Base-by-base conservation (phyloP, 2,113 vertebrate genomes). In the Psilopsiagon aymara region DNA sequence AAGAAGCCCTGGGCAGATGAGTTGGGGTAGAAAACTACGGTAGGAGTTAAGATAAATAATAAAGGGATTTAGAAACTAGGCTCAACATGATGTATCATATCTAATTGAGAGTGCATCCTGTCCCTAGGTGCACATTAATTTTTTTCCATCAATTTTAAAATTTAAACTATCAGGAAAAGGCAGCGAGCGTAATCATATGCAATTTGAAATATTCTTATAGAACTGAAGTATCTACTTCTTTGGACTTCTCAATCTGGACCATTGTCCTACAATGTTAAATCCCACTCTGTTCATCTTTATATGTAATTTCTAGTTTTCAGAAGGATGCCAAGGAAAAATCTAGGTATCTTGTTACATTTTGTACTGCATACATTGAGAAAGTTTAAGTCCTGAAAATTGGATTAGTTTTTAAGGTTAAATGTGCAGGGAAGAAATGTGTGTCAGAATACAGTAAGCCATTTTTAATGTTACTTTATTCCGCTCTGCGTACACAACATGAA, bases 241-340 rank as follows among this genome's bases (percentile, higher is more conserved):
- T 60, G 15, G 60, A 33, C 63, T 29, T 39, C 39, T 39, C 39
- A 24, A 71, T 63, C 11, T 62, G 81, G 16, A 24, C 21, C 28
- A 5, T 74, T 6, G 16, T 57, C 24, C 23, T 10, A 3, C 51
- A 63, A 70, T 11, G 9, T 77, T 82, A 80, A 37, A 90, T 62
- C 43, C 35, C 27, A 33, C 82, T 80, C 43, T 44, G 21, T 28
- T 90, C 66, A 77, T 59, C 10, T 31, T 74, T 62, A 35, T 8
- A 6, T 9, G 8, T 55, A 93, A 81, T 77, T 62, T 75, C 27
- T 52, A 71, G 49, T 97, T 96, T 96, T 97, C 90, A 93, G 55
- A 80, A 46, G 18, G 8, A 62, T 69, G 41, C 33, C 78, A 62
- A 81, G 53, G 77, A 52, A 85, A 93, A 92, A 52, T 39, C 46